These are phyloP conservation scores for Malurus leucopterus DNA, from an alignment of 2,797 vertebrate species.

Conservation along the genomic window DNA sequence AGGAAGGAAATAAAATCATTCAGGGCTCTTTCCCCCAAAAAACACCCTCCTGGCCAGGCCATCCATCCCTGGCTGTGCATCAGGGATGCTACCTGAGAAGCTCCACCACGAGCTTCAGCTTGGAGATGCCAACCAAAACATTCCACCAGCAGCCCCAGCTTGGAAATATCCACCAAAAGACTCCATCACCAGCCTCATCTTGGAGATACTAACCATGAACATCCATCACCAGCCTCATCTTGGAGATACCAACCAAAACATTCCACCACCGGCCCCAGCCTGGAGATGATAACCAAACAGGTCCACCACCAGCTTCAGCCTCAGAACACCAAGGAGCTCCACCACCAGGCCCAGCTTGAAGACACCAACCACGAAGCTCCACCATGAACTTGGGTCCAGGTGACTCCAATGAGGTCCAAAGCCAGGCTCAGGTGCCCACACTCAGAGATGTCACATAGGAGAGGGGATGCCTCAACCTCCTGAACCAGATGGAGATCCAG, in stretches of 20 bases:
- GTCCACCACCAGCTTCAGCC: background rate
- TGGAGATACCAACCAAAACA: background rate
- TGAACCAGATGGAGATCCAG: background rate
- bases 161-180: accelerated
- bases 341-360: background rate
- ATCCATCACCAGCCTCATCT: background rate
- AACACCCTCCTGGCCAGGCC: accelerated
- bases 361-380: background rate
- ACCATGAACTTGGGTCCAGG: background rate
- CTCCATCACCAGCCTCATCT: accelerated
- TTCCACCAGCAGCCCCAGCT: accelerated
- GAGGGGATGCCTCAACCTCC: background rate
- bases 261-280: background rate
- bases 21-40: background rate
- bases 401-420: background rate
- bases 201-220: background rate
- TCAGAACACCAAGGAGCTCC: background rate
- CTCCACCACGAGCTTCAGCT: accelerated
- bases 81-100: background rate
- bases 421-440: background rate
- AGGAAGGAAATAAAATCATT: background rate
- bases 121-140: background rate
- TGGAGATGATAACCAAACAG: background rate
- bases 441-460: background rate
- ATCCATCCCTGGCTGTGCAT: accelerated